phyloP scores from a whole-genome alignment of 1,140 invertebrate genomes.

The Euborellia annulipes region DNA sequence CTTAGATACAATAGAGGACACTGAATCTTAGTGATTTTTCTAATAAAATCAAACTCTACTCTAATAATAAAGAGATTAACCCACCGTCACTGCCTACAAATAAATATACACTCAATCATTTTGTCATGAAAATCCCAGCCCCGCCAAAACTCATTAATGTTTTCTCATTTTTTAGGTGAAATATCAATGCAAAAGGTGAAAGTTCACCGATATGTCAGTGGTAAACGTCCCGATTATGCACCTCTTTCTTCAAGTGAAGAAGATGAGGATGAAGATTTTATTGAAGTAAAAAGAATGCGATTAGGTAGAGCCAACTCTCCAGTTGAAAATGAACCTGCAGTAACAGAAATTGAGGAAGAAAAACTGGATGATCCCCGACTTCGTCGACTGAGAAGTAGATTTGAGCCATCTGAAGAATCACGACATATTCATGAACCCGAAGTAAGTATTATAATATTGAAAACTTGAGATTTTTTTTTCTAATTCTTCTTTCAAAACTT shows the following conservation, averaged over 20 bases:
- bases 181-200: slow-evolving; percentile 94
- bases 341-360: slow-evolving; percentile 25
- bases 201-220: slow-evolving; percentile 83
- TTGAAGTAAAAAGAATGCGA: slow-evolving; percentile 36
- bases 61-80: neutral
- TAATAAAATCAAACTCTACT: neutral
- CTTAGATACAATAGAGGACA: neutral
- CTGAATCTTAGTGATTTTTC: neutral
- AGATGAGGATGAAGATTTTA: slow-evolving; percentile 69
- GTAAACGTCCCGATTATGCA: slow-evolving; percentile 86
- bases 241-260: slow-evolving; percentile 65
- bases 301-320: slow-evolving; percentile 17
- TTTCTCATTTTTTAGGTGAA: slow-evolving; percentile 46
- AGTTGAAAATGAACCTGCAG: slow-evolving; percentile 13
- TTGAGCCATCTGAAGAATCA: slow-evolving; percentile 25
- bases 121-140: neutral
- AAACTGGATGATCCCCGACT: slow-evolving; percentile 59
- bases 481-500: neutral
- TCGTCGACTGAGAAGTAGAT: slow-evolving; percentile 33
- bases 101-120: neutral
- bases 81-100: neutral
- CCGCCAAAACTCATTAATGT: slow-evolving; percentile 9
- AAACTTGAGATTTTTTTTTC: slow-evolving; percentile 19
- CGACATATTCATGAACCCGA: slow-evolving; percentile 14
- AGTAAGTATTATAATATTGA: slow-evolving; percentile 27